These are phyloP conservation scores for Drosophila limbata DNA, from an alignment of 2,888 invertebrate species.

Conservation along the genomic window DNA sequence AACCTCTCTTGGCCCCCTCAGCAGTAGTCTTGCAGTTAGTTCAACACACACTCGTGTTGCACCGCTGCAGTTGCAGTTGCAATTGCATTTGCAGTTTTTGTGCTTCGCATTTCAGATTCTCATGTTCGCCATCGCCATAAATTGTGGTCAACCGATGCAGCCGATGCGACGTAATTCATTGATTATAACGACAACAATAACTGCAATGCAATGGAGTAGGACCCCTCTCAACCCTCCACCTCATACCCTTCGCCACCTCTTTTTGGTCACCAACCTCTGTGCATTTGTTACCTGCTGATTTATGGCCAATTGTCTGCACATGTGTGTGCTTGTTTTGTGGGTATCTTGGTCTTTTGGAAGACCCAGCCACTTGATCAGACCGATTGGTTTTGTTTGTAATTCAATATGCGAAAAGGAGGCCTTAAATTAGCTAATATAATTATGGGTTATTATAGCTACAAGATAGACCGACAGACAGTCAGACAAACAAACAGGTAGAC, in stretches of 20 bases:
- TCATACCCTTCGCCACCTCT: neutral
- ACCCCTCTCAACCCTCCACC: neutral
- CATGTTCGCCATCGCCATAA: conserved; percentile 77
- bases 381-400: conserved; percentile 45
- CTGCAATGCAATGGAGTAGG: conserved; percentile 57
- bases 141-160: conserved; percentile 80
- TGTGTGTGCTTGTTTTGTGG: conserved; percentile 38
- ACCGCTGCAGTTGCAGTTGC: conserved; percentile 36
- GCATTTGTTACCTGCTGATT: conserved; percentile 71
- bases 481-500: conserved; percentile 1
- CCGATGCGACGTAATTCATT: conserved; percentile 77
- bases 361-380: conserved; percentile 38
- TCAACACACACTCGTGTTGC: conserved; percentile 34
- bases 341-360: conserved; percentile 30
- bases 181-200: conserved; percentile 80
- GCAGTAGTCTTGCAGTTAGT: neutral
- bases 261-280: conserved; percentile 12
- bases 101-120: conserved; percentile 70
- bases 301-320: conserved; percentile 70
- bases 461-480: conserved; percentile 10
- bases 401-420: conserved; percentile 48
- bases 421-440: conserved; percentile 68
- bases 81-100: conserved; percentile 68
- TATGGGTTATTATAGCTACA: conserved; percentile 63
- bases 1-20: conserved; percentile 6